These are phyloP conservation scores for Atherinosoma microstoma DNA, from an alignment of 2,797 vertebrate species.

Conservation along the genomic window DNA sequence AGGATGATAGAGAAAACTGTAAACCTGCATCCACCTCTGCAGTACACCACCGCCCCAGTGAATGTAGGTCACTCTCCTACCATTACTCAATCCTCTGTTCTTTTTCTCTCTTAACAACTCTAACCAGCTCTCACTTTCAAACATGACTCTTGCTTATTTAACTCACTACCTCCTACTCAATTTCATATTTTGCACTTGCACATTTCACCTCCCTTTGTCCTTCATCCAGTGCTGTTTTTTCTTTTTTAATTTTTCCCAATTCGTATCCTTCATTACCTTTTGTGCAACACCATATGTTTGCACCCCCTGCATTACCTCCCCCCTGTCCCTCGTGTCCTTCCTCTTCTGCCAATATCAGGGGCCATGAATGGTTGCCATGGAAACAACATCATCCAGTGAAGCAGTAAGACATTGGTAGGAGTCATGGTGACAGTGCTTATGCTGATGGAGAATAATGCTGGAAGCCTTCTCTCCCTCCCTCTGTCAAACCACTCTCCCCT, in stretches of 20 bases:
- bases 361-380: slow-evolving; percentile 85
- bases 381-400: slow-evolving; percentile 83
- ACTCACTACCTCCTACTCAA: not conserved
- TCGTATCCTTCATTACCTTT: slow-evolving; percentile 27
- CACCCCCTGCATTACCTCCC: slow-evolving; percentile 42
- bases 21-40: slow-evolving; percentile 68
- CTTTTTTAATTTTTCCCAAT: not conserved
- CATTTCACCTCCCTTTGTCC: slow-evolving; percentile 25
- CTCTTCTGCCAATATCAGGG: slow-evolving; percentile 58
- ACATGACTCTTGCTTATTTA: slow-evolving; percentile 11
- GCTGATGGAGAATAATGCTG: slow-evolving; percentile 82
- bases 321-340: slow-evolving; percentile 24
- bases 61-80: slow-evolving; percentile 73
- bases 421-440: slow-evolving; percentile 78
- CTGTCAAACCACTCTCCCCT: slow-evolving; percentile 70
- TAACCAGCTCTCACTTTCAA: slow-evolving; percentile 22
- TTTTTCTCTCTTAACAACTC: slow-evolving; percentile 39
- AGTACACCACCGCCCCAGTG: slow-evolving; percentile 59
- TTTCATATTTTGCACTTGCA: slow-evolving; percentile 14
- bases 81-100: slow-evolving; percentile 43
- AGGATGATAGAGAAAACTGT: slow-evolving; percentile 39
- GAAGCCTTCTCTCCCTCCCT: slow-evolving; percentile 60
- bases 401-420: slow-evolving; percentile 72
- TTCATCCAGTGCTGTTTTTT: slow-evolving; percentile 36
- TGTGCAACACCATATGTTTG: slow-evolving; percentile 68